Base-by-base conservation (phyloP, 2,797 vertebrate species). In the Sebastes miniatus region DNA sequence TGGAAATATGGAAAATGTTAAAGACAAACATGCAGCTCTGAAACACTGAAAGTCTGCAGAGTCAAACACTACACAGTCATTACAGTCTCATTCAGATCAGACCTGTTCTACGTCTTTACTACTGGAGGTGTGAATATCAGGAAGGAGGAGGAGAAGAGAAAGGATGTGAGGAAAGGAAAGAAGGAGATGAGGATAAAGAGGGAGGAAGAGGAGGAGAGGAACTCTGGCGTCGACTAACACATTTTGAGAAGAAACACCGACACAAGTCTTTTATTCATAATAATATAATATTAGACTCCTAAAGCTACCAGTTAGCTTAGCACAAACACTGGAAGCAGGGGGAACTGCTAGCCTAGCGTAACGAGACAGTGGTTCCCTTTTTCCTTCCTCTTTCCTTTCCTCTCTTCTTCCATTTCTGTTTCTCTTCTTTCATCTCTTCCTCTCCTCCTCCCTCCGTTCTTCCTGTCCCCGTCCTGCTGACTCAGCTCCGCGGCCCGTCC, bases 401-500 rank as follows among this genome's bases (percentile, higher is more conserved):
- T 13, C 5, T 7, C 3, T 64, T 24, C 24, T 24, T 34, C 14
- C 8, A 6, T 24, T n/a, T 2, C n/a, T 6, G 16, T 36, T 16
- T 2, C 27, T 27, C 6, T 1, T 20, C 12, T 29, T 18, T 12
- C 11, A 6, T n/a, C 6, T 32, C 18, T 59, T 58, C 13, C 7
- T 18, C 61, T 61, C 27, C 14, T 31, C 47, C 32, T 76, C 34
- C 62, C 69, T 43, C 64, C 68, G 58, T 70, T 61, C 14, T 47
- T 14, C 14, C 39, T 11, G 73, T 54, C 27, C 27, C 4, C n/a
- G 4, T 65, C 79, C 7, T 5, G 61, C 81, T 78, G 83, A 86
- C 62, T 88, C 83, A 69, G 83, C 79, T 22, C n/a, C 83, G 75
- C 52, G 77, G 47, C 34, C 25, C 43, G 25, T 79, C 75, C 81